Evolutionary conservation across 2,888 invertebrate genomes (phyloP), one percentile per base, ranked within the genome.

Genomic region (Leuctra nigra): DNA sequence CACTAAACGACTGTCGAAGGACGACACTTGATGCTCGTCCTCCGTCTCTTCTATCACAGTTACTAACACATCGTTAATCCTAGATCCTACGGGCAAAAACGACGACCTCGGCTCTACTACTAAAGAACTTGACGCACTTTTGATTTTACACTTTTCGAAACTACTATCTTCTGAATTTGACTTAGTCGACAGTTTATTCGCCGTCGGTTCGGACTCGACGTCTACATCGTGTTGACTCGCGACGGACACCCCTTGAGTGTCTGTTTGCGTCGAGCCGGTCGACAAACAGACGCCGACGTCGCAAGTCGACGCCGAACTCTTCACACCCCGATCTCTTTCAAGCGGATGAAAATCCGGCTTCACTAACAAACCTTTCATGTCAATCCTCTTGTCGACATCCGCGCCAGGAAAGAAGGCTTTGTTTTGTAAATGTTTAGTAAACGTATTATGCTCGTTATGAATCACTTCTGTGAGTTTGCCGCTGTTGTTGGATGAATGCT

Each of bases 31-130:
- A 2, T 57, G 55, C 20, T 55, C 54, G 47, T 76, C 75, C 64
- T 82, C 82, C 66, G 82, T 82, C 64, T 82, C 82, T 68, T 82
- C 82, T 11, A 79, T 79, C 56, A 82, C 82, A 56, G 82, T 78
- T 50, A 60, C 57, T 23, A 60, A 33, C 41, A 55, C 54, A 24
- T 59, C 58, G 7, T 41, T 53, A 9, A 53, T 35, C 2, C 57
- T 23, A 41, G 41, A 41, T 18, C 41, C 20, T 20, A 20, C 20
- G 3, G 41, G 41, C 41, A 41, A 68, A 58, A 14, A 67, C 66
- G 58, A 67, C 11, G 29, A 11, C 69, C 59, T 72, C 71, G 38
- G 69, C 67, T 53, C 70, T 70, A 16, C 72, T 61, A 58, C 73
- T 72, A 62, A 71, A 71, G 23, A 72, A 63, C n/a, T 70, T 73